Conservation (phyloP, 2,888 invertebrate species). For the Cheilosia variabilis region DNA sequence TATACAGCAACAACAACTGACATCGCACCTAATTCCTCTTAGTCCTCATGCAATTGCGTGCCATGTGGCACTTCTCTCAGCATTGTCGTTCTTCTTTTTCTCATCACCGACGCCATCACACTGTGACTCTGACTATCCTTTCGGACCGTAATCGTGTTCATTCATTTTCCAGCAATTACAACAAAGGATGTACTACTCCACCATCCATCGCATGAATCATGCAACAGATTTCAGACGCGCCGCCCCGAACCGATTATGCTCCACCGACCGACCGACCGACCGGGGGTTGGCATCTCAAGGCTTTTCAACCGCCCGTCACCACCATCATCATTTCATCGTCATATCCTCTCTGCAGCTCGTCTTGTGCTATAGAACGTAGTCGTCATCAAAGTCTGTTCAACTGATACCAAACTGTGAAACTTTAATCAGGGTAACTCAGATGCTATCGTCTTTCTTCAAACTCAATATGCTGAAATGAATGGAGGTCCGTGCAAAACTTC, state of each 20-base stretch:
- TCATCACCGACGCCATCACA: not conserved
- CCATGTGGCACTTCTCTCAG: constrained; percentile 25
- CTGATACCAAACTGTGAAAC: constrained; percentile 44
- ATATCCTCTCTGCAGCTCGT: not conserved
- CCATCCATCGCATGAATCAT: constrained; percentile 50
- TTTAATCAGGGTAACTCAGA: constrained; percentile 35
- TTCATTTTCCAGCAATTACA: constrained; percentile 59
- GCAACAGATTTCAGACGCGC: constrained; percentile 56
- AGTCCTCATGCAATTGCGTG: constrained; percentile 31
- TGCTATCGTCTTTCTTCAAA: constrained; percentile 14
- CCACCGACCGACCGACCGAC: not conserved
- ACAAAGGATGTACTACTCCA: constrained; percentile 22
- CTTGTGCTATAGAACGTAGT: not conserved
- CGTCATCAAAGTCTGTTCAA: constrained; percentile 33
- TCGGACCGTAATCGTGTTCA: constrained; percentile 43
- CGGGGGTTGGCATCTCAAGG: not conserved
- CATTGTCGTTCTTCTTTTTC: not conserved
- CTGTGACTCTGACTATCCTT: not conserved
- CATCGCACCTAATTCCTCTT: constrained; percentile 13
- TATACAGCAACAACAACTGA: constrained; percentile 11
- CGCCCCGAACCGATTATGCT: constrained; percentile 36
- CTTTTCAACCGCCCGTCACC: constrained; percentile 12
- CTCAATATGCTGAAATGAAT: not conserved
- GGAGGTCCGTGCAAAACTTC: constrained; percentile 48
- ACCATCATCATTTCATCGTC: not conserved